These are phyloP conservation scores for Zhuqinia jingwanae DNA, from an alignment of 2,888 invertebrate species.

Conservation along the genomic window DNA sequence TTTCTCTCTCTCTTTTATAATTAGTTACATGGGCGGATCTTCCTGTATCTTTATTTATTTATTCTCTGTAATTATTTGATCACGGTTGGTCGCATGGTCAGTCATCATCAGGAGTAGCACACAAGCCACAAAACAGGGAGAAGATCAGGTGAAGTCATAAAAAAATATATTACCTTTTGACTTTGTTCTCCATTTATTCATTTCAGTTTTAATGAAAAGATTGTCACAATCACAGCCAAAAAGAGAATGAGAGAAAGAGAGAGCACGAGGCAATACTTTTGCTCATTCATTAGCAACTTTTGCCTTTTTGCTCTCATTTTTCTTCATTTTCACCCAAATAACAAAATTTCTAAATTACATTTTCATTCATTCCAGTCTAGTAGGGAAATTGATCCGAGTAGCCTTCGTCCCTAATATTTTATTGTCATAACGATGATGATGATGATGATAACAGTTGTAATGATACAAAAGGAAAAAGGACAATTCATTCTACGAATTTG, in stretches of 20 bases:
- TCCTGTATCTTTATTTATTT: too few species aligned
- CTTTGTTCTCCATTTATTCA: neutral
- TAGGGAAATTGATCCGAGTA: neutral
- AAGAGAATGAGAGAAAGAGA: too few species aligned
- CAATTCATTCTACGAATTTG: neutral
- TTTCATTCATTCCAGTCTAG: neutral
- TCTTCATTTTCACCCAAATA: constrained; percentile 34
- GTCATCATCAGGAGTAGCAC: too few species aligned
- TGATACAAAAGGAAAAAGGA: constrained; percentile 6
- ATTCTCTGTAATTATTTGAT: too few species aligned
- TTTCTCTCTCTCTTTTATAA: too few species aligned
- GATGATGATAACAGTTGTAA: too few species aligned
- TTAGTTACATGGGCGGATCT: too few species aligned
- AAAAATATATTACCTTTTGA: neutral
- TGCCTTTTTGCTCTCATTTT: neutral
- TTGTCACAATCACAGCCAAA: neutral
- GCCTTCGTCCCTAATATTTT: too few species aligned
- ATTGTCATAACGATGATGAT: too few species aligned
- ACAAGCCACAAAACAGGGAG: too few species aligned
- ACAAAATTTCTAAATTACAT: neutral
- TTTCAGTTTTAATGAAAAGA: constrained; percentile 36
- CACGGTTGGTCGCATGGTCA: too few species aligned
- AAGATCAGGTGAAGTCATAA: neutral
- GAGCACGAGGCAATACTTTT: too few species aligned
- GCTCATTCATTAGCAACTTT: neutral